Evolutionary conservation across 2,888 invertebrate species (phyloP), one percentile per base, ranked within the genome.

Genomic region (Metalampra italica): DNA sequence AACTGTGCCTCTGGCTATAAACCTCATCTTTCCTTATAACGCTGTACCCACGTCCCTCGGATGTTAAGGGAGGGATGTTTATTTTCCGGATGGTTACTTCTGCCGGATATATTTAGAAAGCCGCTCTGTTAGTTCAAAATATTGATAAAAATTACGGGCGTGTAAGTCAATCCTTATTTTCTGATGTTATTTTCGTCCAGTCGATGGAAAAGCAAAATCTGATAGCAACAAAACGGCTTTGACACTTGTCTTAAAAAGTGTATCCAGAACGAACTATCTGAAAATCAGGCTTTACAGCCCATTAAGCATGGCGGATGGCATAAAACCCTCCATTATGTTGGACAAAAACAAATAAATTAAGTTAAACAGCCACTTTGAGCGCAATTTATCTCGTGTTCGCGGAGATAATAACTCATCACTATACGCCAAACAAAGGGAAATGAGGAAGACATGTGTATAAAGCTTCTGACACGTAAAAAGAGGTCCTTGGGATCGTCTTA

Each of bases 281-380:
- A n/a, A n/a, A 14, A 3, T 29, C 9, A 4, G 29, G 13, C 29
- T 43, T 29, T 40, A 40, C 40, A 39, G 30, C 9, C 36, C 42
- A 32, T 32, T 34, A 44, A 44, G 34, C 14, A 34, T 32, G 15
- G 34, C 34, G 11, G 64, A 65, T 60, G 63, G 60, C 70, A 75
- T 76, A 75, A 77, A 79, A 75, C 68, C 68, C 71, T 71, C 73
- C 70, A 70, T 71, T 76, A 64, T 64, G 62, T 66, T 61, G 58
- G 64, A 57, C 71, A 73, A 82, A 78, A 82, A 82, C 82, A 82
- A 75, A 84, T 83, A 83, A 81, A 81, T 82, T 76, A 66, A 63
- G 54, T 68, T 56, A 66, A 77, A 75, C 66, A 71, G 69, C 71
- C 64, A 70, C 75, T 78, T 73, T 56, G 64, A 71, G 65, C 57